phyloP scores from a whole-genome alignment of 2,888 invertebrate species.

The Drosophila ustulata region DNA sequence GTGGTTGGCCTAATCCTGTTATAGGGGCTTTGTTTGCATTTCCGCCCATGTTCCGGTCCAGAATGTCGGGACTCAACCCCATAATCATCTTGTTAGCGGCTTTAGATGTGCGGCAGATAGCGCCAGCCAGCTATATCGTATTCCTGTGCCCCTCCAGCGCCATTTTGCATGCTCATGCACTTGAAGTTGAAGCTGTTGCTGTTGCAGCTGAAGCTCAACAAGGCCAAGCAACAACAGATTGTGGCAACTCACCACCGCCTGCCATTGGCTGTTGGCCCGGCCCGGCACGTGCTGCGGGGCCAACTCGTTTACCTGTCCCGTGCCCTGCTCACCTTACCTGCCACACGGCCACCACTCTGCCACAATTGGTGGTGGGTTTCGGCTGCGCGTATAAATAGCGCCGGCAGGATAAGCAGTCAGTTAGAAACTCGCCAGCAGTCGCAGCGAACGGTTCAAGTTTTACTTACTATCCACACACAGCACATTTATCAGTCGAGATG shows the following conservation, averaged over 20 bases:
- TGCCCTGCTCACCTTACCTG: constrained; percentile 52
- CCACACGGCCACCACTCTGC: constrained; percentile 22
- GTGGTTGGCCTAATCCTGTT: constrained; percentile 71
- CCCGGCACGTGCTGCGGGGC: constrained; percentile 82
- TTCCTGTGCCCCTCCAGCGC: constrained; percentile 47
- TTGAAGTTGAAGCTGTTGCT: constrained; percentile 8
- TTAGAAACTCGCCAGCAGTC: constrained; percentile 73
- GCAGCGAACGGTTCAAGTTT: constrained; percentile 57
- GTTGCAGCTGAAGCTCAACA: constrained; percentile 34
- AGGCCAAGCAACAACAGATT: constrained; percentile 3
- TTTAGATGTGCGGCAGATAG: constrained; percentile 66
- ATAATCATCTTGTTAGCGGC: constrained; percentile 79
- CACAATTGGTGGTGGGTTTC: constrained; percentile 62
- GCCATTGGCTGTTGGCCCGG: constrained; percentile 74
- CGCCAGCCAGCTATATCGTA: constrained; percentile 40
- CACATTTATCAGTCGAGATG: constrained; percentile 53
- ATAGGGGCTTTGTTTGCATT: constrained; percentile 70
- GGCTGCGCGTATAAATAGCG: constrained; percentile 76
- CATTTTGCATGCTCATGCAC: constrained; percentile 58
- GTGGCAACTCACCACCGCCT: constrained; percentile 70
- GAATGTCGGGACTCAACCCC: constrained; percentile 42
- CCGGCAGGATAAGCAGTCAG: constrained; percentile 63
- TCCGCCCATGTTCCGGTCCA: constrained; percentile 78
- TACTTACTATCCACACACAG: constrained; percentile 4
- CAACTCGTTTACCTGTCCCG: constrained; percentile 71